Conservation (phyloP, 2,113 vertebrate genomes). For the Pristiophorus japonicus region DNA sequence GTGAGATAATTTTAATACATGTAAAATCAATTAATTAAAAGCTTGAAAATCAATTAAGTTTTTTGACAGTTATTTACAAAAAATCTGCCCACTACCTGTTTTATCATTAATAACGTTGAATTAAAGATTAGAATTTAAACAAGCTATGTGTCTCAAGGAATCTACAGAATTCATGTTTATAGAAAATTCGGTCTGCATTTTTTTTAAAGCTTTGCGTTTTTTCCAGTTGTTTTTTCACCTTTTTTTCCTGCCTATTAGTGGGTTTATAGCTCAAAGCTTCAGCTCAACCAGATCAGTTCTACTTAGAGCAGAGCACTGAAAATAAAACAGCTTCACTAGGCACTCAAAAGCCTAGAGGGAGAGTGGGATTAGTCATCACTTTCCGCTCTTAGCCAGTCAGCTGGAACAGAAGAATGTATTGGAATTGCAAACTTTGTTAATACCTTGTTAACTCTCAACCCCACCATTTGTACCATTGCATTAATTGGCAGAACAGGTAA, state of each 20-base stretch:
- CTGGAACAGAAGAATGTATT: slow-evolving; percentile 9
- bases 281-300: slow-evolving; percentile 14
- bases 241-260: not conserved
- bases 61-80: not conserved
- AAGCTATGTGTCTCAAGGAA: not conserved
- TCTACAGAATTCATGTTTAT: not conserved
- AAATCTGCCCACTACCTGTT: not conserved
- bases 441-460: slow-evolving; percentile 7
- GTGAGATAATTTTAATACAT: not conserved
- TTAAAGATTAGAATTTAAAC: not conserved
- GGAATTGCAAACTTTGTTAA: not conserved
- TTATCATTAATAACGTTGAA: not conserved
- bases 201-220: not conserved
- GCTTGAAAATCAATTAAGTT: not conserved
- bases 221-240: not conserved
- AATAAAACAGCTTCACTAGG: not conserved
- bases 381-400: not conserved
- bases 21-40: not conserved
- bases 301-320: not conserved
- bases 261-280: not conserved
- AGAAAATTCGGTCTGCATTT: not conserved
- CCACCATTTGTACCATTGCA: not conserved
- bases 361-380: slow-evolving; percentile 15
- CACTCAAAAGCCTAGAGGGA: not conserved
- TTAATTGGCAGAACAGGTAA: not conserved